These are phyloP conservation scores for Vesta saturnalis DNA, from an alignment of 2,888 invertebrate genomes.

Conservation along the genomic window DNA sequence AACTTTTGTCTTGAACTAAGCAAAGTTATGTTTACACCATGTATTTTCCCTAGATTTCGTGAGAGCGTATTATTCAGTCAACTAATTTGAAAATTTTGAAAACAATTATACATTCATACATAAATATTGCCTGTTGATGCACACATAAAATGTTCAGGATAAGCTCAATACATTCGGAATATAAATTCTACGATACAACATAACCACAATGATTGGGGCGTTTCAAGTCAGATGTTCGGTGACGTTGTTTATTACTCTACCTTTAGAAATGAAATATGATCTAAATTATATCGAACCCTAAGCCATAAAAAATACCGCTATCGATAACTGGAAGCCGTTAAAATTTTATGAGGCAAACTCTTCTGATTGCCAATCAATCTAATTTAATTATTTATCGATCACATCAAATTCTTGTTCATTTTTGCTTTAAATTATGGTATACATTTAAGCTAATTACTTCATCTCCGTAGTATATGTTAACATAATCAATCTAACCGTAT, in stretches of 20 bases:
- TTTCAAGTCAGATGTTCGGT: constrained; percentile 33
- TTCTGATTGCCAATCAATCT: constrained; percentile 19
- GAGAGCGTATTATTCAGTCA: too few relatives aligned
- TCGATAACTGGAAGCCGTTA: constrained; percentile 19
- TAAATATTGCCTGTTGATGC: too few relatives aligned
- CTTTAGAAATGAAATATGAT: constrained; percentile 33
- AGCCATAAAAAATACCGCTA: constrained; percentile 22
- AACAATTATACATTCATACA: too few relatives aligned
- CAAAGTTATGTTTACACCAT: too few relatives aligned
- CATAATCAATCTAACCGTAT: constrained; percentile 22
- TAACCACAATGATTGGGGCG: constrained; percentile 36
- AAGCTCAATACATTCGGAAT: constrained; percentile 44
- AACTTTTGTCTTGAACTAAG: too few relatives aligned
- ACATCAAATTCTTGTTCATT: background rate
- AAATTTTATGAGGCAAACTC: constrained; percentile 16
- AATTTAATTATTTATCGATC: constrained; percentile 10
- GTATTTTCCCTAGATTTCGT: too few relatives aligned
- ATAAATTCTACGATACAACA: constrained; percentile 41
- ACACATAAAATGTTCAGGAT: too few relatives aligned
- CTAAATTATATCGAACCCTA: constrained; percentile 28
- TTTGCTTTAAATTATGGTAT: background rate
- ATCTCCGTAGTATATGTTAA: constrained; percentile 14
- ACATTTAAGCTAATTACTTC: background rate
- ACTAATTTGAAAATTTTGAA: too few relatives aligned
- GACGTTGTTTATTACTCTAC: constrained; percentile 34